These are phyloP conservation scores for Iguana delicatissima DNA, from an alignment of 2,797 vertebrate genomes.

Conservation along the genomic window DNA sequence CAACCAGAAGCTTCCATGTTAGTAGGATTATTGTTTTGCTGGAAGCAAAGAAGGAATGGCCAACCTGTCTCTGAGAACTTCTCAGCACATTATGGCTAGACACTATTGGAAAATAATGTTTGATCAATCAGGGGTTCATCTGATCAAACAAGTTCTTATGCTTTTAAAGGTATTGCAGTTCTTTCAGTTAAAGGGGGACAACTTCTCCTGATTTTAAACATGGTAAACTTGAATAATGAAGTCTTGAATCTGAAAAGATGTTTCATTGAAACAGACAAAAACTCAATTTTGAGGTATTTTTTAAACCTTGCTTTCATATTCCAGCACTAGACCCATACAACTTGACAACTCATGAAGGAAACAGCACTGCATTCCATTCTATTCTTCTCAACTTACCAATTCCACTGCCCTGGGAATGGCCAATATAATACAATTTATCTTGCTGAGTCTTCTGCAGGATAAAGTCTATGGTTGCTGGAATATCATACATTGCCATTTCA, in stretches of 20 bases:
- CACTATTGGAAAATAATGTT: background rate
- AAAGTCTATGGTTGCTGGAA: constrained; percentile 85
- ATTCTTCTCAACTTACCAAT: constrained; percentile 77
- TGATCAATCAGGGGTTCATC: background rate
- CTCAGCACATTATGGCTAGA: background rate
- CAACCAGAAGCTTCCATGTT: too few relatives aligned
- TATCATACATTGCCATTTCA: constrained; percentile 88
- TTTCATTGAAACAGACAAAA: background rate
- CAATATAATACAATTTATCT: constrained; percentile 86
- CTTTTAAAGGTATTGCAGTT: too few relatives aligned
- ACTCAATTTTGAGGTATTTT: background rate
- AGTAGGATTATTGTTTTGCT: too few relatives aligned
- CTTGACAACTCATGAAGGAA: background rate
- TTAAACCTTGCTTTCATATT: background rate
- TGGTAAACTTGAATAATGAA: background rate
- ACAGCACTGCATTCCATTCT: background rate
- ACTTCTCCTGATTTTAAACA: background rate
- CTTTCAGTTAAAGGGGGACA: background rate
- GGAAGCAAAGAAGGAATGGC: too few relatives aligned
- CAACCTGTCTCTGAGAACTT: background rate
- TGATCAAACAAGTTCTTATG: background rate
- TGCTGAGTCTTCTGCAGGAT: constrained; percentile 84
- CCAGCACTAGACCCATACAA: background rate
- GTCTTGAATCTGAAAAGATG: background rate
- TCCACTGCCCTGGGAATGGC: constrained; percentile 89